Evolutionary conservation across 2,888 invertebrate species (phyloP), one percentile per base, ranked within the genome.

Genomic region (Epicampocera succincta): DNA sequence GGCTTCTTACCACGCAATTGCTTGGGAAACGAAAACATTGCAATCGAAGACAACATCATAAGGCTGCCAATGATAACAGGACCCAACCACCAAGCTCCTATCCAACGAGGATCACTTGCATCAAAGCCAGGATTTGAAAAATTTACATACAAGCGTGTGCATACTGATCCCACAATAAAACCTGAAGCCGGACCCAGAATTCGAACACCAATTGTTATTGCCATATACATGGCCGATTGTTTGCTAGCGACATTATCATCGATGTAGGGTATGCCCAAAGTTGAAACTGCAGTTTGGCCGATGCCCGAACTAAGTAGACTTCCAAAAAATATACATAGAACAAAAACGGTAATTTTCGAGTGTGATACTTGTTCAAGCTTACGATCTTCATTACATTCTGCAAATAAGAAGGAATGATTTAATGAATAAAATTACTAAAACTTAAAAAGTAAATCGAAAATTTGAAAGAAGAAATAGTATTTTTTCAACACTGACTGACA

Each of bases 1-100:
- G 87, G 83, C 73, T 90, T 90, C 80, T 92, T 92, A 72, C 93
- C 92, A 50, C 93, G 93, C 89, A 98, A 92, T 89, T 95, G 93
- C 84, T 94, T 94, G 78, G 98, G 98, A 91, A 98, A 98, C 85
- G 96, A 96, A 92, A 97, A 97, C 96, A 99, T 97, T 71, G 96
- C 95, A 68, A 95, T 91, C 1, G 97, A 95, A 73, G 97, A 95
- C 75, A 98, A 86, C 90, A 97, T 93, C 87, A 98, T 94, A 86
- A 97, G 93, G 1, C 94, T 93, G 1, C 97, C 96, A 87, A 98
- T 97, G 87, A 98, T 92, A 84, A 97, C 95, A 89, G 97, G 93
- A 58, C 97, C 90, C 78, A 99, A 92, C 98, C 98, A 99, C 98
- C 98, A 99, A 54, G 98, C 98, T 63, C 98, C 98, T 60, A 98